phyloP scores from a whole-genome alignment of 2,797 vertebrate genomes.

The Phataginus tetradactyla region DNA sequence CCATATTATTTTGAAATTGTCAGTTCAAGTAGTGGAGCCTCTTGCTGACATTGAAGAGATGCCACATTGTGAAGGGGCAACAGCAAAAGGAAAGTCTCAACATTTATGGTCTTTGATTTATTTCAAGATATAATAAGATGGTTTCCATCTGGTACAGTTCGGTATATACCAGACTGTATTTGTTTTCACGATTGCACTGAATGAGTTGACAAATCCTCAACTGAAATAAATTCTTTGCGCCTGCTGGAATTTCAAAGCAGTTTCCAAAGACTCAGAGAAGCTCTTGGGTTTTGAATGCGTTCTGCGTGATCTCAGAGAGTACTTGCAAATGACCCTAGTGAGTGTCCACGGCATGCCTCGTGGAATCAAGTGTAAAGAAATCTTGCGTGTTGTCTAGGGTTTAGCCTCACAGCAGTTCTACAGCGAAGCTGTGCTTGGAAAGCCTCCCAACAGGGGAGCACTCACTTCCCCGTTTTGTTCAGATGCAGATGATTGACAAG shows the following conservation, averaged over 20 bases:
- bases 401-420: neutral
- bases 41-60: accelerated
- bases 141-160: neutral
- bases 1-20: neutral
- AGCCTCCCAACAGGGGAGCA: slow-evolving; percentile 25
- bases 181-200: neutral
- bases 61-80: accelerated
- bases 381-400: slow-evolving; percentile 48
- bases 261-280: neutral
- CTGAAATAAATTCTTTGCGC: neutral
- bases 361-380: slow-evolving; percentile 59
- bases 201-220: neutral
- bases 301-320: slow-evolving; percentile 36
- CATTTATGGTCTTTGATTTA: neutral
- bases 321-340: slow-evolving; percentile 54
- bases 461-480: neutral
- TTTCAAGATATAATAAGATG: neutral
- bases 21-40: neutral
- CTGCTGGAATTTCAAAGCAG: neutral
- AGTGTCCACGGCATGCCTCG: slow-evolving; percentile 35
- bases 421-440: too few relatives aligned
- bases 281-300: neutral
- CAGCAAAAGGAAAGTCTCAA: neutral
- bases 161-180: neutral
- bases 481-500: slow-evolving; percentile 54